Base-by-base conservation (phyloP, 37 sponge, comb jelly and placozoan species). In the Beroe ovata region DNA sequence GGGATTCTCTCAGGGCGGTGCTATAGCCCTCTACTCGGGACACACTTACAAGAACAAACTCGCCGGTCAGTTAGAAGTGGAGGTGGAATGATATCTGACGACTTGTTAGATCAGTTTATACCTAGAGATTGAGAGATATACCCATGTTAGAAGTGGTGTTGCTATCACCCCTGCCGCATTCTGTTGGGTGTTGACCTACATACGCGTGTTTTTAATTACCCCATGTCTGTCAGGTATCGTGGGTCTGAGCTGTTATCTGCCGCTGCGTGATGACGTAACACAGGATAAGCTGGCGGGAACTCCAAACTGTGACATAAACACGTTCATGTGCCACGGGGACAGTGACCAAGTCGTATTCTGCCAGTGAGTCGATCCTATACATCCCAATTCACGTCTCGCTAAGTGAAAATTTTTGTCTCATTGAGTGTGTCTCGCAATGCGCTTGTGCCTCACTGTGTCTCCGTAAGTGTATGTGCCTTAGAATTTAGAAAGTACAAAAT, bases 1-100 rank as follows among this genome's bases (percentile, higher is more conserved):
- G 21, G 84, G 84, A 14, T 77, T 77, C 54, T 77, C 84, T n/a
- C 84, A 77, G 23, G 84, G 84, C 26, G 84, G 84, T 14, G 84
- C 84, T 77, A 19, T 77, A n/a, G 84, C 84, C 3, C 84, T 77
- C 0, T 77, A 77, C 47, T 8, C 84, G 1, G 84, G 84, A n/a
- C 84, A 42, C 28, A 77, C 84, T 26, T 77, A 42, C 54, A 39
- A 77, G 84, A 77, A 40, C n/a, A 37, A 77, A 77, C 84, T 77
- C 0, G 84, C 28, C 26, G 84, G 84, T 77, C 6, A 20, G 38
- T 11, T 16, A 16, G 16, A 19, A 58, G 59, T 58, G n/a, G n/a
- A n/a, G n/a, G n/a, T n/a, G n/a, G n/a, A n/a, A n/a, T n/a, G n/a
- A n/a, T 19, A 18, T 11, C 16, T 58, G 18, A 18, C 59, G 59